These are phyloP conservation scores for Lindbergichthys nudifrons DNA, from an alignment of 2,797 vertebrate genomes.

Conservation along the genomic window DNA sequence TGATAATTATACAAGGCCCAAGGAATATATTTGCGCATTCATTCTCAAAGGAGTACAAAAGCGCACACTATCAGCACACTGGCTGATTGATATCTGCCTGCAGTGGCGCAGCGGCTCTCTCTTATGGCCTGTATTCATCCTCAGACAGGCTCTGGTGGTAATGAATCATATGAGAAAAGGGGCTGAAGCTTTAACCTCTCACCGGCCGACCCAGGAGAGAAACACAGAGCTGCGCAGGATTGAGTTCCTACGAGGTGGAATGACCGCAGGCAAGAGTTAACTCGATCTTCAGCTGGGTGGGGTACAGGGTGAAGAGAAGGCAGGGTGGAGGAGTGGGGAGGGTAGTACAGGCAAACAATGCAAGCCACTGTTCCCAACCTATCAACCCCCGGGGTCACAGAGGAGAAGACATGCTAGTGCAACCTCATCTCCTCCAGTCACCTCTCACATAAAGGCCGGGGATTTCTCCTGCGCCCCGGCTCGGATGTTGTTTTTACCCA, in stretches of 20 bases:
- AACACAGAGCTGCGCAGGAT: constrained; percentile 57
- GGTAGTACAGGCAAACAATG: constrained; percentile 76
- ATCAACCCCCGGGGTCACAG: constrained; percentile 77
- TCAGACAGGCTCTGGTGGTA: constrained; percentile 38
- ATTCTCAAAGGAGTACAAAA: constrained; percentile 29
- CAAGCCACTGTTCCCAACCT: constrained; percentile 79
- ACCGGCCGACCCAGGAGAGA: constrained; percentile 56
- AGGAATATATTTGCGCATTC: constrained; percentile 38
- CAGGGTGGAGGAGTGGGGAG: constrained; percentile 45
- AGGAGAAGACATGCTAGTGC: constrained; percentile 80
- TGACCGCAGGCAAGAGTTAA: constrained; percentile 83
- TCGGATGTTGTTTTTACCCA: constrained; percentile 77
- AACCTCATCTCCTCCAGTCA: constrained; percentile 79
- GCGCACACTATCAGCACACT: constrained; percentile 34
- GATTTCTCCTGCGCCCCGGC: constrained; percentile 73
- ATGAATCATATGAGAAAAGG: constrained; percentile 69
- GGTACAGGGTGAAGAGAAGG: constrained; percentile 71
- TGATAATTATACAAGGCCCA: constrained; percentile 37
- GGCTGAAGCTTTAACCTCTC: constrained; percentile 68
- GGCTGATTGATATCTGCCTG: constrained; percentile 59
- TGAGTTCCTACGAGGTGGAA: constrained; percentile 76
- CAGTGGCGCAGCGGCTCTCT: constrained; percentile 52
- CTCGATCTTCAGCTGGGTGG: constrained; percentile 79
- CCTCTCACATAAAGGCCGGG: constrained; percentile 80
- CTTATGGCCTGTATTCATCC: constrained; percentile 50